Base-by-base conservation (phyloP, 2,888 invertebrate species). In the Drosophila pseudotakahashii region DNA sequence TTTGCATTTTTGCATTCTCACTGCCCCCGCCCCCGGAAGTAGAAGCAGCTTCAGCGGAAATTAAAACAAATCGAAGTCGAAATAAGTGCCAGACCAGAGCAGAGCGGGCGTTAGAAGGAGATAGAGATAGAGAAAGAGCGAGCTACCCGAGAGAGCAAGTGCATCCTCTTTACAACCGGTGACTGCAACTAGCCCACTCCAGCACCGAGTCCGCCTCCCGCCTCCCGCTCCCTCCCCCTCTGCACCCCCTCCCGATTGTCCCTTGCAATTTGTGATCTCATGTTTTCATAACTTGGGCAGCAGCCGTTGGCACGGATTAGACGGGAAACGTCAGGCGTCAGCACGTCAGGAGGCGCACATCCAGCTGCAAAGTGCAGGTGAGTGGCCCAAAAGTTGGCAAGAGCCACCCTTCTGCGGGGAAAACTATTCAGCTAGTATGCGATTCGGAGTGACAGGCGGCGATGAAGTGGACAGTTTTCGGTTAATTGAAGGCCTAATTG, bases 41-140 rank as follows among this genome's bases (percentile, higher is more conserved):
- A 76, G 62, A 74, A 76, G 72, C 81, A 79, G 75, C 78, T 75
- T 76, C 79, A 73, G 59, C 82, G 82, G 82, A 82, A 83, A 82
- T 80, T 80, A 80, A 80, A 72, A 69, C 73, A 75, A 80, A 80
- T 78, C 78, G 76, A 70, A 80, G 76, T 67, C 60, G 63, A 77
- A 77, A 69, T 63, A 63, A 59, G 60, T 64, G 68, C 52, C 48
- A 44, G 30, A 30, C 7, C 26, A 6, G 26, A 41, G 41, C 39
- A 23, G 47, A 13, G 19, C 34, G 14, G 39, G 45, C 2, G 45
- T 9, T 37, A 52, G 53, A 51, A 16, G 39, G 61, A 52, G 41
- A 45, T 11, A 44, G 61, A 52, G 41, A 45, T 11, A 71, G 47
- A 45, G 30, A 51, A 45, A 39, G 7, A 68, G 66, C 48, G 23